Percentiles rank a stretch among this genome's conserved stretches.
Evolutionary conservation across 1,140 invertebrate genomes (phyloP).

Genomic region (Oncopeltus fasciatus): DNA sequence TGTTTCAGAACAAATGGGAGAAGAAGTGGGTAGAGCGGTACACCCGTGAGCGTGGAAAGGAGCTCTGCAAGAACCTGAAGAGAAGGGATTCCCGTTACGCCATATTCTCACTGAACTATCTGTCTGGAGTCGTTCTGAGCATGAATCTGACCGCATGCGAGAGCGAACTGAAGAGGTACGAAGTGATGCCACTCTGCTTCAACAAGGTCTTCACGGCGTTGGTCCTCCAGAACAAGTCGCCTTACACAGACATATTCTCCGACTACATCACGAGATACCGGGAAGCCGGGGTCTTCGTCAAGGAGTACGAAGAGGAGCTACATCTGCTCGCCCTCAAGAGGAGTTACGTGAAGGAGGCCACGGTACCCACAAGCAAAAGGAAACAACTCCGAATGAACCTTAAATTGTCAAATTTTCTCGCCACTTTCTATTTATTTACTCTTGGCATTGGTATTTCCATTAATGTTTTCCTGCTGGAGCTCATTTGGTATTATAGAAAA

Average conservation of each 20-base stretch:
- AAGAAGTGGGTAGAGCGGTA: background rate
- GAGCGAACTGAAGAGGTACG: background rate
- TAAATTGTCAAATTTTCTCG: background rate
- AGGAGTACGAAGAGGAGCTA: background rate
- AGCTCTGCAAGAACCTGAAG: background rate
- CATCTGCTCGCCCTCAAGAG: background rate
- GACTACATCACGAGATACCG: background rate
- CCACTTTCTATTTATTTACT: background rate
- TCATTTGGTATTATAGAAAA: background rate
- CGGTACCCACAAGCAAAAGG: background rate
- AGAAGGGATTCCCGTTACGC: background rate
- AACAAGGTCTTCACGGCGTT: background rate
- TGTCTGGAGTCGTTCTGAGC: background rate
- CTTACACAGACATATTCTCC: background rate
- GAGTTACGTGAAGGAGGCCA: background rate
- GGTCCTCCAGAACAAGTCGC: background rate
- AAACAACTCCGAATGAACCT: background rate
- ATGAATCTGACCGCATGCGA: background rate
- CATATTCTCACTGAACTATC: background rate
- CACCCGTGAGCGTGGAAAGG: background rate
- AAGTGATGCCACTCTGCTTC: background rate
- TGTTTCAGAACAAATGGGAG: background rate
- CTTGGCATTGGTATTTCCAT: background rate
- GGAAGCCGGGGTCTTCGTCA: background rate
- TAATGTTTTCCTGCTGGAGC: background rate